Evolutionary conservation across 2,797 vertebrate genomes (phyloP).

Genomic region (Hybognathus amarus): DNA sequence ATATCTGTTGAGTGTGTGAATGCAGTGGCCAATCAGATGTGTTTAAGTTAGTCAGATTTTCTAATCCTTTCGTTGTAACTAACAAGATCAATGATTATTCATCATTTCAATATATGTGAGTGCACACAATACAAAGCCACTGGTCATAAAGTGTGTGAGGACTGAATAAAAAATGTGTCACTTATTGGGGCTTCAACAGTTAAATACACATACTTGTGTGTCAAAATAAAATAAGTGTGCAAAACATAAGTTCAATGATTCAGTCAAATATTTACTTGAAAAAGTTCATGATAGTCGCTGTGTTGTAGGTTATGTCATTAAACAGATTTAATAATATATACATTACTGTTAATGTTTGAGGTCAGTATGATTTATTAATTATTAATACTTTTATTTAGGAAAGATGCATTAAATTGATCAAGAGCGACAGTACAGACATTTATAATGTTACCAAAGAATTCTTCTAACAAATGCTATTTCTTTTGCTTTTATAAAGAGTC

Average conservation of each 20-base stretch:
- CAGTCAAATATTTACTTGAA: background rate
- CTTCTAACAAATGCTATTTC: background rate
- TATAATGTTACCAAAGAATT: background rate
- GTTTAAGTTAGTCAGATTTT: too few species aligned
- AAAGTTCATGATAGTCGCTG: background rate
- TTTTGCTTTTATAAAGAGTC: background rate
- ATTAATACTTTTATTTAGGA: background rate
- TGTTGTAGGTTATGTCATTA: background rate
- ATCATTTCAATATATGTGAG: too few species aligned
- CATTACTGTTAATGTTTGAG: background rate
- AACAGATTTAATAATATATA: background rate
- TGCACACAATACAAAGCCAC: too few species aligned
- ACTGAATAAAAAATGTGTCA: too few species aligned
- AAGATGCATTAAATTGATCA: background rate
- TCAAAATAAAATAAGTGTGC: background rate
- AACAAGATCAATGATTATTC: too few species aligned
- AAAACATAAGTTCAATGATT: background rate
- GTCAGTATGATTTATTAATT: background rate
- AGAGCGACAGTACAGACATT: background rate
- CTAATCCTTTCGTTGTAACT: too few species aligned
- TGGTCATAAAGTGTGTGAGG: too few species aligned
- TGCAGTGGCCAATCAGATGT: background rate
- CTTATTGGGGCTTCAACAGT: too few species aligned
- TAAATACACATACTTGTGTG: too few species aligned
- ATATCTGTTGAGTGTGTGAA: background rate